Evolutionary conservation across 2,888 invertebrate genomes (phyloP).

Genomic region (Chrysina gloriosa): DNA sequence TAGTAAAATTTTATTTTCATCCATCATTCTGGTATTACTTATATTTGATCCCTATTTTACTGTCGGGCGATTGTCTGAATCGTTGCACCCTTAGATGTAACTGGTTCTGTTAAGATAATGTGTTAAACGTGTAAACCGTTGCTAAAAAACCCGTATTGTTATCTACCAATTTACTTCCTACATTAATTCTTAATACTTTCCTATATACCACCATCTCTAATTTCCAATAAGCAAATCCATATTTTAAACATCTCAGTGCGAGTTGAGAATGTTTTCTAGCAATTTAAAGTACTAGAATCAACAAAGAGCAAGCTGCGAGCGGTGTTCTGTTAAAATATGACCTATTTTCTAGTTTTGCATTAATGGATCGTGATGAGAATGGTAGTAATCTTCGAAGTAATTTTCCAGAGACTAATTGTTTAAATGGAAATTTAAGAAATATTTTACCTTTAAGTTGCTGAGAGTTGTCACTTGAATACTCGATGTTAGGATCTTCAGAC

Average conservation of each 20-base stretch:
- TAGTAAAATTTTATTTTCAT: background rate
- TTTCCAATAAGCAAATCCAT: no score
- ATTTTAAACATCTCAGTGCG: no score
- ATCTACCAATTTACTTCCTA: no score
- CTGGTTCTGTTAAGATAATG: no score
- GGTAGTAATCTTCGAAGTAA: conserved; percentile 46
- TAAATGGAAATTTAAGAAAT: conserved; percentile 46
- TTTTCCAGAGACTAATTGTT: conserved; percentile 47
- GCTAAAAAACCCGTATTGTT: no score
- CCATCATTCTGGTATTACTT: no score
- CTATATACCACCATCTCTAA: no score
- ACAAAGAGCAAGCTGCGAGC: background rate
- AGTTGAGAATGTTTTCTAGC: background rate
- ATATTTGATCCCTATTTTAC: no score
- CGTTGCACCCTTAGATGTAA: no score
- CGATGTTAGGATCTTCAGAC: conserved; percentile 9
- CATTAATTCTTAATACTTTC: no score
- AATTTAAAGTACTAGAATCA: background rate
- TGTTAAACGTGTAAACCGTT: no score
- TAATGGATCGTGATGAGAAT: conserved; percentile 33
- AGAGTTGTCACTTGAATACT: conserved; percentile 25
- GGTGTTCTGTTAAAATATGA: conserved; percentile 14
- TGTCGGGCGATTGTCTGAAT: no score
- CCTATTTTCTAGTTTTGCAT: conserved; percentile 1
- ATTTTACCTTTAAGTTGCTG: conserved; percentile 36